Conservation (phyloP, 2,888 invertebrate genomes). For the Phoenoteleia sp. region DNA sequence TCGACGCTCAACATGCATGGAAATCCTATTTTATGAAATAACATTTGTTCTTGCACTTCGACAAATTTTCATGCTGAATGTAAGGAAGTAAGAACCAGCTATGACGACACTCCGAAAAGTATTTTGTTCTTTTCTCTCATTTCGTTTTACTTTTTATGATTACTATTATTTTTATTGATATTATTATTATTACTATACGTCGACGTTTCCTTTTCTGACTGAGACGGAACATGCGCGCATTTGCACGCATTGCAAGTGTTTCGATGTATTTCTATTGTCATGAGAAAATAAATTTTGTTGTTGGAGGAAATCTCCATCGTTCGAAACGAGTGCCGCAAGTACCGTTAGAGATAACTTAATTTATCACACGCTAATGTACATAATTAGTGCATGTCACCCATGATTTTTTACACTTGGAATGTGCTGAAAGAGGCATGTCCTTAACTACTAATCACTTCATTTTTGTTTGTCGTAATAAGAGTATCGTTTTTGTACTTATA, state of each 20-base stretch:
- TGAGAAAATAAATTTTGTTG: conserved; percentile 65
- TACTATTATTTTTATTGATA: background rate
- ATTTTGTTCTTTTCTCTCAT: conserved; percentile 20
- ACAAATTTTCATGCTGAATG: conserved; percentile 63
- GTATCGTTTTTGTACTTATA: background rate
- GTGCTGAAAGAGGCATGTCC: conserved; percentile 74
- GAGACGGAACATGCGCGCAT: conserved; percentile 48
- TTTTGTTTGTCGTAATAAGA: conserved; percentile 7
- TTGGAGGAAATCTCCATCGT: conserved; percentile 57
- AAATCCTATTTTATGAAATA: conserved; percentile 53
- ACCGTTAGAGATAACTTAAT: conserved; percentile 50
- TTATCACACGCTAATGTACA: conserved; percentile 70
- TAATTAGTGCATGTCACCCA: conserved; percentile 71
- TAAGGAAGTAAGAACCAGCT: conserved; percentile 33
- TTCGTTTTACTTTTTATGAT: background rate
- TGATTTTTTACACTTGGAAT: conserved; percentile 66
- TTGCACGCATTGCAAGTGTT: conserved; percentile 67
- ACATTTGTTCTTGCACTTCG: conserved; percentile 54
- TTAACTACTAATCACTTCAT: conserved; percentile 57
- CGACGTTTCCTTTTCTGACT: conserved; percentile 36
- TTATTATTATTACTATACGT: no score
- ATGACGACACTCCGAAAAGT: conserved; percentile 32
- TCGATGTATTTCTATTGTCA: conserved; percentile 64
- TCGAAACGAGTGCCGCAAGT: conserved; percentile 39
- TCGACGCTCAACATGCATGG: conserved; percentile 58